These are phyloP conservation scores for Himalopsyche phryganea DNA, from an alignment of 1,140 invertebrate genomes.

Conservation along the genomic window DNA sequence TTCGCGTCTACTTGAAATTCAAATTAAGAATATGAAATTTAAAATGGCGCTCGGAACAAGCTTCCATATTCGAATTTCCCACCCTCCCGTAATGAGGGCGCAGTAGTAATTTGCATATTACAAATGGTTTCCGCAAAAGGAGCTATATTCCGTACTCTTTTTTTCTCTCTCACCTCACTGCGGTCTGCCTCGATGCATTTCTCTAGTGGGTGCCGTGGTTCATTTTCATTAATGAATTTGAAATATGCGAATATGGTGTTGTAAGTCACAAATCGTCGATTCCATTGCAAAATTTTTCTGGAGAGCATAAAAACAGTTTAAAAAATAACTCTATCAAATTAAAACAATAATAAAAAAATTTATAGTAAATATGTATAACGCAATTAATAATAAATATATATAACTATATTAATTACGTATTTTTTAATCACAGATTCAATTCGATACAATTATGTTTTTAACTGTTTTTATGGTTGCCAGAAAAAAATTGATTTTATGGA, in stretches of 20 bases:
- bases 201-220: slow-evolving; percentile 5
- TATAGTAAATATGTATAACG: no score
- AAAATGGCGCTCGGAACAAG: slow-evolving; percentile 27
- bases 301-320: no score
- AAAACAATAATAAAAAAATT: no score
- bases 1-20: slow-evolving; percentile 2
- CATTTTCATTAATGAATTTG: slow-evolving; percentile 32
- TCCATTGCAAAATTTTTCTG: no score
- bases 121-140: slow-evolving; percentile 30
- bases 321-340: no score
- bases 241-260: background rate
- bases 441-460: no score
- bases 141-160: slow-evolving; percentile 26
- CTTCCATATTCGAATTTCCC: slow-evolving; percentile 13
- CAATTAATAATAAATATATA: no score
- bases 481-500: no score
- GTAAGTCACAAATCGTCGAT: no score
- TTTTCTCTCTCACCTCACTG: slow-evolving; percentile 18
- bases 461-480: no score
- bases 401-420: no score
- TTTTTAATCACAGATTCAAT: no score
- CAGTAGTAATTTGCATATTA: slow-evolving; percentile 33
- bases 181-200: slow-evolving; percentile 14
- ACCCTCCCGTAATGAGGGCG: slow-evolving; percentile 26
- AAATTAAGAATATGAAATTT: slow-evolving; percentile 23